These are phyloP conservation scores for Picus viridis DNA, from an alignment of 2,797 vertebrate genomes.

Conservation along the genomic window DNA sequence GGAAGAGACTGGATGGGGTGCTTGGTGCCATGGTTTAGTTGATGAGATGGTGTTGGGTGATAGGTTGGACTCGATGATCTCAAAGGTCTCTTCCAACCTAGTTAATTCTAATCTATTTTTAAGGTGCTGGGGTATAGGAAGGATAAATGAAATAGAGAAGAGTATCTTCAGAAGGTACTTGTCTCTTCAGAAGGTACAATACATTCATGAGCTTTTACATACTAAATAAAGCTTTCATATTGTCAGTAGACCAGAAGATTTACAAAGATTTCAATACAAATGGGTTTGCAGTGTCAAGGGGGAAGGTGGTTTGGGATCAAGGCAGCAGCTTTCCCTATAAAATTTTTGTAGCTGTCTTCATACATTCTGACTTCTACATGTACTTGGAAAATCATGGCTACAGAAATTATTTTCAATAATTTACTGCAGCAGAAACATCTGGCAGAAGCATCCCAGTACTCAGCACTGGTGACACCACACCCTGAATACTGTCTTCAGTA, in stretches of 20 bases:
- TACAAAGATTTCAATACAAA: neutral
- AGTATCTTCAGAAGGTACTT: neutral
- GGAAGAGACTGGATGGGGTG: too few species aligned
- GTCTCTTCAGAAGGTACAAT: neutral
- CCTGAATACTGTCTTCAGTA: too few species aligned
- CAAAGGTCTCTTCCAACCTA: too few species aligned
- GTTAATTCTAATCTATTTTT: neutral
- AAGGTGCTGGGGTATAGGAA: neutral
- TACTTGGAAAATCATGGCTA: neutral
- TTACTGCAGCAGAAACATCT: neutral
- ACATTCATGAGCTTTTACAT: neutral
- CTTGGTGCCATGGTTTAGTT: too few species aligned
- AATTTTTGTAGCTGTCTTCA: neutral
- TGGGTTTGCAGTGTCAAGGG: neutral
- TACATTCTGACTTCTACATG: neutral
- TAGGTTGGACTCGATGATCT: too few species aligned
- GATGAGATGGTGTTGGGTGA: too few species aligned
- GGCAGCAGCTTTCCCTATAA: neutral
- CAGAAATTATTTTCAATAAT: neutral
- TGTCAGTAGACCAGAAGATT: neutral
- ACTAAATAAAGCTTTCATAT: neutral
- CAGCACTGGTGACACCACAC: too few species aligned
- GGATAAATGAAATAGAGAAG: constrained; percentile 2
- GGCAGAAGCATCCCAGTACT: too few species aligned
- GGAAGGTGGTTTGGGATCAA: neutral